Conservation (phyloP, 1,140 invertebrate genomes). For the Sitobion miscanthi region DNA sequence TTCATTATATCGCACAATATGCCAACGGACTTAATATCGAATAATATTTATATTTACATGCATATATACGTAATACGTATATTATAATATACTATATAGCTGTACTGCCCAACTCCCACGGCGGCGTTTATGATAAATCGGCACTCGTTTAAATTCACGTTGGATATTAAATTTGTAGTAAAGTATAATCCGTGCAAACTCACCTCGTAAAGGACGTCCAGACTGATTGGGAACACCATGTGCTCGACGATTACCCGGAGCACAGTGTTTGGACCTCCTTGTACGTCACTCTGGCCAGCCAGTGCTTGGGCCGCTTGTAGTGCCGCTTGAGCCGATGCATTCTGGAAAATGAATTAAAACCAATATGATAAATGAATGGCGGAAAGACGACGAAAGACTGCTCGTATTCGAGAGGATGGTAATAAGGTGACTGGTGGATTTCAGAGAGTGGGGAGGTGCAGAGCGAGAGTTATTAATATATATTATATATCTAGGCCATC, state of each 20-base stretch:
- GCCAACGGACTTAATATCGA: too few species aligned
- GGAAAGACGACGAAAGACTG: background rate
- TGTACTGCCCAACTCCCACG: background rate
- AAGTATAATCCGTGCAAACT: slow-evolving; percentile 58
- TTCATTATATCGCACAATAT: too few species aligned
- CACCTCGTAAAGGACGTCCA: slow-evolving; percentile 94
- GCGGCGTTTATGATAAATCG: background rate
- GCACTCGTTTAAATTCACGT: too few species aligned
- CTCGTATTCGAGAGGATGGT: background rate
- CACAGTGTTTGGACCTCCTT: slow-evolving; percentile 93
- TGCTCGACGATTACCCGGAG: slow-evolving; percentile 97
- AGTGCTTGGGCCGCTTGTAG: slow-evolving; percentile 80
- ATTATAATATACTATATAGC: background rate
- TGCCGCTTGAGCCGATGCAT: slow-evolving; percentile 79
- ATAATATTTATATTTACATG: too few species aligned
- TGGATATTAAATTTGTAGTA: background rate
- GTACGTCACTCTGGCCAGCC: slow-evolving; percentile 72
- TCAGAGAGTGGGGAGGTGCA: background rate
- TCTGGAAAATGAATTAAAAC: slow-evolving; percentile 66
- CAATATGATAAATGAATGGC: slow-evolving; percentile 12
- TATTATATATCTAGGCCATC: slow-evolving; percentile 14
- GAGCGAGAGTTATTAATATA: slow-evolving; percentile 15
- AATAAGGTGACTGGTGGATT: background rate
- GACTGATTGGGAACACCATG: slow-evolving; percentile 96
- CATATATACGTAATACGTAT: too few species aligned